A percentile compares a stretch with the other conserved stretches of the same genome.
phyloP scores from a whole-genome alignment of 2,888 invertebrate species.

The Mactromeris polynyma region DNA sequence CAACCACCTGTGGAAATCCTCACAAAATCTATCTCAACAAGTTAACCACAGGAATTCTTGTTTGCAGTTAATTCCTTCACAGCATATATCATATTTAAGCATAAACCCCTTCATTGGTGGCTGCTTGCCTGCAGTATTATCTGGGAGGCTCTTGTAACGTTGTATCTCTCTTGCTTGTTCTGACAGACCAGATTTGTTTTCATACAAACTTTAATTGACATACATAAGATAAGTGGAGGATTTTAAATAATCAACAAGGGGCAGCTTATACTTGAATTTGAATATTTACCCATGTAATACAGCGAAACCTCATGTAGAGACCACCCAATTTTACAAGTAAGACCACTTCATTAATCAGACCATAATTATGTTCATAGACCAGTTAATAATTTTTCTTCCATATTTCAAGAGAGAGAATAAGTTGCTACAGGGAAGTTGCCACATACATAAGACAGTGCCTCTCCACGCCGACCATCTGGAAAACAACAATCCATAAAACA shows the following conservation, averaged over 20 bases:
- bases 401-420: too few relatives aligned
- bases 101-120: neutral
- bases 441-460: too few relatives aligned
- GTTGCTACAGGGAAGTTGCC: too few relatives aligned
- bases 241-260: neutral
- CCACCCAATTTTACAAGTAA: too few relatives aligned
- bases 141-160: neutral
- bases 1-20: constrained; percentile 41
- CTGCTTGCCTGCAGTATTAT: neutral
- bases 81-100: neutral
- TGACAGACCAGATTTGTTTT: neutral
- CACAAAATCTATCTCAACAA: constrained; percentile 11
- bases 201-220: neutral
- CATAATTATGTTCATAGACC: too few relatives aligned
- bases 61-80: constrained; percentile 9
- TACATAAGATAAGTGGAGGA: neutral
- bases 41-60: constrained; percentile 3
- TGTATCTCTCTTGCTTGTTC: neutral
- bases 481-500: too few relatives aligned
- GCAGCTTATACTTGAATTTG: neutral
- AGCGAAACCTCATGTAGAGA: too few relatives aligned
- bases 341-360: too few relatives aligned
- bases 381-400: too few relatives aligned
- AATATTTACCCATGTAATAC: too few relatives aligned
- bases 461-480: too few relatives aligned